phyloP scores from a whole-genome alignment of 2,888 invertebrate species.

The Cephus pygmeus region DNA sequence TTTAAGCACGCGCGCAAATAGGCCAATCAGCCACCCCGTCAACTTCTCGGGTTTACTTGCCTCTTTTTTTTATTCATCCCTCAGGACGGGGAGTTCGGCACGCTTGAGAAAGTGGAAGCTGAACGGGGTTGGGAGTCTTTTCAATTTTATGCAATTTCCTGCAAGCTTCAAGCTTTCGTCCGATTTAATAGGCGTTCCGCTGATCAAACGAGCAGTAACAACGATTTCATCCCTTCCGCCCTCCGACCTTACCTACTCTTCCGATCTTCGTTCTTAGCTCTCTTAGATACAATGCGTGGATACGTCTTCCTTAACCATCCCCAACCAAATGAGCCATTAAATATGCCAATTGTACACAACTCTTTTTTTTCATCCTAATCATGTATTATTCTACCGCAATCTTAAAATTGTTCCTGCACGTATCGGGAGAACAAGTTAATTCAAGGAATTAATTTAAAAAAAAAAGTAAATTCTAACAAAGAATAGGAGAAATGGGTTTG shows the following conservation, averaged over 20 bases:
- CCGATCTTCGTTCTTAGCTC: background rate
- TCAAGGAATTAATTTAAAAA: background rate
- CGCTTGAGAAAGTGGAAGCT: background rate
- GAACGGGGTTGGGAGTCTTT: constrained; percentile 27
- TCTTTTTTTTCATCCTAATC: background rate
- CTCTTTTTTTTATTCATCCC: constrained; percentile 27
- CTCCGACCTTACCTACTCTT: too few species aligned
- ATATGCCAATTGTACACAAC: background rate
- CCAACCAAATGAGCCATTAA: background rate
- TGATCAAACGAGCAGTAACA: constrained; percentile 47
- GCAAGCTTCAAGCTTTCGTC: constrained; percentile 39
- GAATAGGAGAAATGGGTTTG: background rate
- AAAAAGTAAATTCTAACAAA: background rate
- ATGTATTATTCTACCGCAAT: background rate
- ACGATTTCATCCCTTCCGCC: constrained; percentile 24
- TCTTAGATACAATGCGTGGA: background rate
- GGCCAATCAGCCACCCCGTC: constrained; percentile 31
- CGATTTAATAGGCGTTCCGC: constrained; percentile 47
- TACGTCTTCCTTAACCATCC: constrained; percentile 11
- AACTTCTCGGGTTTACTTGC: constrained; percentile 7
- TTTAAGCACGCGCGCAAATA: constrained; percentile 30
- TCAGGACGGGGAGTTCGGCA: background rate
- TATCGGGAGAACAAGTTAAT: background rate
- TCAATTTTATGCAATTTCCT: constrained; percentile 54
- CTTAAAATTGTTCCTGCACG: background rate